A percentile compares a stretch with the other conserved stretches of the same genome.
These are phyloP conservation scores for Phymastichus coffea DNA, from an alignment of 1,140 invertebrate species.

Conservation along the genomic window DNA sequence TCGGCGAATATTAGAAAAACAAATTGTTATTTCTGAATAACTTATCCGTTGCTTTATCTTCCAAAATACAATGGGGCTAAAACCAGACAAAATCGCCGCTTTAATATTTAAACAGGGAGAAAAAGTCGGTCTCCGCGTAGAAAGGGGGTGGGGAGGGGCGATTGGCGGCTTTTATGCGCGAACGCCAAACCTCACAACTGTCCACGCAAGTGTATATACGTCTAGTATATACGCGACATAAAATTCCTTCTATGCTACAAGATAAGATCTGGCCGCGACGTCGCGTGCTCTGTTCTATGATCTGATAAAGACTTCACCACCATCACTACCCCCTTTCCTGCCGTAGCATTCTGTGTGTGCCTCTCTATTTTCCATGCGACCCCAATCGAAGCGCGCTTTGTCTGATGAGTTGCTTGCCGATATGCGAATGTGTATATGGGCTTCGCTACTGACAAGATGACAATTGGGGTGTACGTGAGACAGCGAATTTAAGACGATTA, in stretches of 20 bases:
- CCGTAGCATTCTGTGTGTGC: too few species aligned
- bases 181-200: constrained; percentile 33
- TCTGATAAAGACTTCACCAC: constrained; percentile 54
- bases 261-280: constrained; percentile 49
- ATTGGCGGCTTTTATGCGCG: constrained; percentile 16
- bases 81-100: constrained; percentile 1
- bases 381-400: constrained; percentile 45
- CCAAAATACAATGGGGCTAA: too few species aligned
- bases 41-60: too few species aligned
- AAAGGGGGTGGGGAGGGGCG: constrained; percentile 12
- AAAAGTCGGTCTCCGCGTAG: too few species aligned
- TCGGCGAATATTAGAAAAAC: too few species aligned
- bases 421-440: too few species aligned
- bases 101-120: constrained; percentile 5
- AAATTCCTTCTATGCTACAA: constrained; percentile 51
- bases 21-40: too few species aligned
- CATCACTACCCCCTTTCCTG: constrained; percentile 35
- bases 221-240: constrained; percentile 51
- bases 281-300: constrained; percentile 53
- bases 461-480: too few species aligned
- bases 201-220: constrained; percentile 29
- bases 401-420: constrained; percentile 44
- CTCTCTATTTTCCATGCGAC: too few species aligned
- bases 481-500: too few species aligned
- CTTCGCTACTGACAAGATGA: too few species aligned